Conservation (phyloP, 2,797 vertebrate species). For the Staurois parvus region DNA sequence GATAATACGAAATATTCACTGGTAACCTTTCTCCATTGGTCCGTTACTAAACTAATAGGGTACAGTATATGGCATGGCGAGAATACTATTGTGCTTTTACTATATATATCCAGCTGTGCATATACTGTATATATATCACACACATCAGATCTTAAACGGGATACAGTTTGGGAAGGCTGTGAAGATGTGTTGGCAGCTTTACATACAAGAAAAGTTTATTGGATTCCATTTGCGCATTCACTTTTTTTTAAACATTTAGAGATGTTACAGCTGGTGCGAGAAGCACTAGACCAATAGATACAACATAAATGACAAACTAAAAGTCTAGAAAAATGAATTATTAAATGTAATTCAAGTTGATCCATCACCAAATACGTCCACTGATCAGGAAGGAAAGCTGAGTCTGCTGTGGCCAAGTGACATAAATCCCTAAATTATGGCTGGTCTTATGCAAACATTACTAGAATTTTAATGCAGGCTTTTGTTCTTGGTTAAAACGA, state of each 20-base stretch:
- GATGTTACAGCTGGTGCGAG: constrained; percentile 30
- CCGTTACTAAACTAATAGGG: not conserved
- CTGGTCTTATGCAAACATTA: constrained; percentile 63
- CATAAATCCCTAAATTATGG: constrained; percentile 58
- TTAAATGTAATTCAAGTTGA: constrained; percentile 63
- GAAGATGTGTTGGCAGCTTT: constrained; percentile 5
- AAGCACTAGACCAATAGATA: not conserved
- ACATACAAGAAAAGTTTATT: not conserved
- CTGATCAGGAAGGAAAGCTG: constrained; percentile 60
- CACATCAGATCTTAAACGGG: not conserved
- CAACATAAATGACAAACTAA: not conserved
- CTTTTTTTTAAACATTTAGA: constrained; percentile 17
- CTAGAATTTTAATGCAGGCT: constrained; percentile 15
- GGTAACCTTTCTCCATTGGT: too few relatives aligned
- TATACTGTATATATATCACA: constrained; percentile 3
- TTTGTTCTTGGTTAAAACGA: constrained; percentile 22
- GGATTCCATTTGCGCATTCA: constrained; percentile 11
- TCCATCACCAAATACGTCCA: constrained; percentile 65
- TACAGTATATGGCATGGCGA: not conserved
- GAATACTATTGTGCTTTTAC: too few relatives aligned
- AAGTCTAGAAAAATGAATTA: constrained; percentile 51
- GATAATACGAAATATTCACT: too few relatives aligned
- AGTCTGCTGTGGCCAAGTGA: constrained; percentile 45
- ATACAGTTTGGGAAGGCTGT: not conserved
- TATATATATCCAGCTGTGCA: not conserved